These are phyloP conservation scores for Garra rufa DNA, from an alignment of 2,113 vertebrate species.

Conservation along the genomic window DNA sequence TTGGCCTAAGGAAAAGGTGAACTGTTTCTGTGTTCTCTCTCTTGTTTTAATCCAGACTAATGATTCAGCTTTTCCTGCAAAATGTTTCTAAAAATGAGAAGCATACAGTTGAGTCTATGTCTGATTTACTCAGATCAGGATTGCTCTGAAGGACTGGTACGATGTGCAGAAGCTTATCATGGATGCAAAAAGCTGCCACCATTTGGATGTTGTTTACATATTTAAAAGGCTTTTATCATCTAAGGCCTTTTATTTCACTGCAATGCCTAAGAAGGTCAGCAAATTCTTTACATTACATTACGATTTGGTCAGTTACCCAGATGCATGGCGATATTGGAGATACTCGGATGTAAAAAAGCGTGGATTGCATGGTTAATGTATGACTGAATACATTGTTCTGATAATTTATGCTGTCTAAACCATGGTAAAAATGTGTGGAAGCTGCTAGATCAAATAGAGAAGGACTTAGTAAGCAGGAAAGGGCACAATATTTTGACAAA, in stretches of 20 bases:
- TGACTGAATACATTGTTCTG: too few species aligned
- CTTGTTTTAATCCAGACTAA: neutral
- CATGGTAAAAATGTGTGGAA: too few species aligned
- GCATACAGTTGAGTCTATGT: neutral
- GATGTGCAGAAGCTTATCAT: slow-evolving; percentile 79
- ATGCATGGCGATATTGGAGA: too few species aligned
- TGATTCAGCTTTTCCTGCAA: neutral
- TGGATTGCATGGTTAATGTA: too few species aligned
- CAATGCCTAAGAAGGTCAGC: slow-evolving; percentile 84
- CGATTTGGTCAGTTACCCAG: too few species aligned
- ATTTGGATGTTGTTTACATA: slow-evolving; percentile 87
- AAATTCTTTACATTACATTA: too few species aligned
- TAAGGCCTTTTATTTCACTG: slow-evolving; percentile 86
- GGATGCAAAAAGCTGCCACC: slow-evolving; percentile 79
- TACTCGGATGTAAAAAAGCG: too few species aligned
- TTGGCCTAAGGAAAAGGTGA: slow-evolving; percentile 85
- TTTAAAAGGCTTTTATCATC: slow-evolving; percentile 76
- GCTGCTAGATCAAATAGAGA: too few species aligned
- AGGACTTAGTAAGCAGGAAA: too few species aligned
- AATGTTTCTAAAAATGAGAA: neutral
- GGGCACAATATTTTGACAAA: too few species aligned
- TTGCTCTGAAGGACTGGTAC: slow-evolving; percentile 86
- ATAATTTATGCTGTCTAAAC: too few species aligned
- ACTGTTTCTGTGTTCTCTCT: neutral
- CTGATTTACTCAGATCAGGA: slow-evolving; percentile 75